Conservation (phyloP, 1,140 invertebrate genomes). For the Sarcophaga peregrina region DNA sequence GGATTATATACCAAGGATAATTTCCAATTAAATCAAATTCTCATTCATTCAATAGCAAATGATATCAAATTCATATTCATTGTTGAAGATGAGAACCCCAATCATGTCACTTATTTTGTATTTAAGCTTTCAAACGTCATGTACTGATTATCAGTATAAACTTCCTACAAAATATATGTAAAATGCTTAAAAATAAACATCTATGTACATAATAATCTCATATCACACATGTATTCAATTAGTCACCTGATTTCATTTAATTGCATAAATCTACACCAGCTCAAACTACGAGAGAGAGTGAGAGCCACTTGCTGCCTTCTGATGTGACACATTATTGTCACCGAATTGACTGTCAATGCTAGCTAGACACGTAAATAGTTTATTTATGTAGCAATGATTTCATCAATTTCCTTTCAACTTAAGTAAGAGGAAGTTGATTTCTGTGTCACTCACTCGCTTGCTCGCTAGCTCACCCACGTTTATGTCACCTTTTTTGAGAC, state of each 20-base stretch:
- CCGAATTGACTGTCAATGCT: background rate
- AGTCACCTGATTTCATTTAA: background rate
- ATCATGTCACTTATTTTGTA: too few species aligned
- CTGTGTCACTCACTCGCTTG: background rate
- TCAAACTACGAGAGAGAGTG: background rate
- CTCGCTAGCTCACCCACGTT: background rate
- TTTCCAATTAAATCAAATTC: too few species aligned
- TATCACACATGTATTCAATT: background rate
- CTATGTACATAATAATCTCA: too few species aligned
- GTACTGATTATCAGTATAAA: too few species aligned
- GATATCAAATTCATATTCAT: too few species aligned
- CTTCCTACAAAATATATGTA: too few species aligned
- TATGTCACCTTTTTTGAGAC: background rate
- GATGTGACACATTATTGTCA: background rate
- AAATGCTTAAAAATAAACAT: too few species aligned
- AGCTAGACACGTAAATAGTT: conserved; percentile 11
- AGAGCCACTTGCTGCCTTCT: background rate
- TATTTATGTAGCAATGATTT: background rate
- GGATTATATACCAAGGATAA: too few species aligned
- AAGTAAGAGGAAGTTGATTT: background rate
- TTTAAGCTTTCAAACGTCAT: too few species aligned
- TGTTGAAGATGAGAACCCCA: too few species aligned
- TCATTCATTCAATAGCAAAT: too few species aligned
- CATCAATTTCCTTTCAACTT: background rate
- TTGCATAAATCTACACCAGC: background rate